A percentile compares a stretch with the other conserved stretches of the same genome.
phyloP scores from a whole-genome alignment of 2,888 invertebrate species.

The Agriopis aurantiaria region DNA sequence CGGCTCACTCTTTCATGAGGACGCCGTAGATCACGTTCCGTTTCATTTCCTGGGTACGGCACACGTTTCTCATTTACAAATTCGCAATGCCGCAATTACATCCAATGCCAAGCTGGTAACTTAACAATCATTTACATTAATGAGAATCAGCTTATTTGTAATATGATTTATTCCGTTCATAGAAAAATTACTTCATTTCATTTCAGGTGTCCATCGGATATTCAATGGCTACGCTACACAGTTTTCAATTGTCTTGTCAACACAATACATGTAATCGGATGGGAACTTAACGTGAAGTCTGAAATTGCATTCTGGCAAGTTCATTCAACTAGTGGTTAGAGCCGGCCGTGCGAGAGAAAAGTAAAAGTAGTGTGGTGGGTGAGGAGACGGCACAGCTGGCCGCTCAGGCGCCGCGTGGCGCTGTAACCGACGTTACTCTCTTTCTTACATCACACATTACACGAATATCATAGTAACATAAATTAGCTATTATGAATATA shows the following conservation, averaged over 20 bases:
- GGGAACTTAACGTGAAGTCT: constrained; percentile 23
- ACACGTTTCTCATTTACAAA: constrained; percentile 51
- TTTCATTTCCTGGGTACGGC: constrained; percentile 54
- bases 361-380: constrained; percentile 77
- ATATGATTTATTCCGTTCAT: background rate
- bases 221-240: background rate
- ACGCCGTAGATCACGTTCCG: constrained; percentile 61
- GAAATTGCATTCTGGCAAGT: constrained; percentile 41
- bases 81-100: background rate
- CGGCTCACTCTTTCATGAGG: constrained; percentile 51
- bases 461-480: constrained; percentile 31
- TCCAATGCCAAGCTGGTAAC: constrained; percentile 3
- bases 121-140: background rate
- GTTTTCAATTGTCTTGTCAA: background rate
- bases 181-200: background rate
- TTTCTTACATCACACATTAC: constrained; percentile 57
- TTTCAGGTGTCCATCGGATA: background rate
- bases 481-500: too few relatives aligned
- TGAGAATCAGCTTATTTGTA: background rate
- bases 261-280: constrained; percentile 1
- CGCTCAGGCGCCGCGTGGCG: constrained; percentile 58
- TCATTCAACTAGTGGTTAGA: constrained; percentile 45
- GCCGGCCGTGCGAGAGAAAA: constrained; percentile 69
- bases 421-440: constrained; percentile 42
- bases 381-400: constrained; percentile 42